Conservation (phyloP, 2,113 vertebrate species). For the Serinus canaria region DNA sequence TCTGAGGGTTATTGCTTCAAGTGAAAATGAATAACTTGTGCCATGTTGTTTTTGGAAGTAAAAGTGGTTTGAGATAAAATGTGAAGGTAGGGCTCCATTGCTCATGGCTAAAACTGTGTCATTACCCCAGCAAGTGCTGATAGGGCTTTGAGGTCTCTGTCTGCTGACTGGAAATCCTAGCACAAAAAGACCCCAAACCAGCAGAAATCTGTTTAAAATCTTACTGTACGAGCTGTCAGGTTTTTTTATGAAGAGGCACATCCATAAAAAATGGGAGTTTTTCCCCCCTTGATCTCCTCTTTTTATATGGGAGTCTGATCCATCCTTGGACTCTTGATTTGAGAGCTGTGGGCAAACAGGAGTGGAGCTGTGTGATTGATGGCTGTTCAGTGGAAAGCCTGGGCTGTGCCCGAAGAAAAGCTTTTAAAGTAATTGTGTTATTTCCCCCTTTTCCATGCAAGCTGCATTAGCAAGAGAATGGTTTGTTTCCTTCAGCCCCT, state of each 20-base stretch:
- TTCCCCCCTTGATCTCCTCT: background rate
- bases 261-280: rapidly evolving
- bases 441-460: background rate
- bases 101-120: background rate
- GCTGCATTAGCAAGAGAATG: background rate
- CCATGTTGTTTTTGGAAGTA: background rate
- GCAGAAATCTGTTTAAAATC: background rate
- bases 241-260: background rate
- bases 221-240: background rate
- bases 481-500: background rate
- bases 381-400: background rate
- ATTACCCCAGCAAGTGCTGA: background rate
- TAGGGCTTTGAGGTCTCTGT: background rate
- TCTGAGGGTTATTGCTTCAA: background rate
- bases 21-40: background rate
- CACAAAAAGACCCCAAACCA: background rate
- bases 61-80: background rate
- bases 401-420: background rate
- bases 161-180: background rate
- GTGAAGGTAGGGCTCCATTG: background rate
- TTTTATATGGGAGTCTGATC: background rate
- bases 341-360: background rate
- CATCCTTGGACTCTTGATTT: background rate
- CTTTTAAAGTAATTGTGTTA: constrained; percentile 1
- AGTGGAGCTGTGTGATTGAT: background rate